Evolutionary conservation across 2,797 vertebrate genomes (phyloP).

Genomic region (Cossypha niveicapilla): DNA sequence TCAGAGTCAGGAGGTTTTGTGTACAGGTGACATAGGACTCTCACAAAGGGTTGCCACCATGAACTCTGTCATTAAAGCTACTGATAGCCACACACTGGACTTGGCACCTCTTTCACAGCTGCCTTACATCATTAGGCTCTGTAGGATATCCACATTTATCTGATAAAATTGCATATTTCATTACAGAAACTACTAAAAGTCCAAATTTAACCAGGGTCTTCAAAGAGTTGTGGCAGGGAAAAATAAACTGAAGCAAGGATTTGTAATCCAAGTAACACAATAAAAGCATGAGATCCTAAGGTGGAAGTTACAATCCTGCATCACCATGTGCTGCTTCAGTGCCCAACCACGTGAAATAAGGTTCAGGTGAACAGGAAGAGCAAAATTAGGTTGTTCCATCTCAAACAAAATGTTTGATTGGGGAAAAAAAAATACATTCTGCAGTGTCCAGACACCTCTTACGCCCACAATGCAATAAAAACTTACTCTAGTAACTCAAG

Average conservation of each 20-base stretch:
- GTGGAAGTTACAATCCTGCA: neutral
- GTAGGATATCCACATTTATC: neutral
- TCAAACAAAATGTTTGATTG: neutral
- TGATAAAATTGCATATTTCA: neutral
- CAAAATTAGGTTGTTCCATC: neutral
- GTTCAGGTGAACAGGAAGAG: neutral
- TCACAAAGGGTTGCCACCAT: neutral
- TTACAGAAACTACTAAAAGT: neutral
- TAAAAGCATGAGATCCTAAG: neutral
- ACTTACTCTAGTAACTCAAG: neutral
- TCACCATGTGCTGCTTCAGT: neutral
- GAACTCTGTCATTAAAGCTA: neutral
- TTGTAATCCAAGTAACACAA: neutral
- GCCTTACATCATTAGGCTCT: neutral
- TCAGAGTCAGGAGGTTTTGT: neutral
- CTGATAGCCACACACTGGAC: neutral
- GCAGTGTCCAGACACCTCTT: neutral
- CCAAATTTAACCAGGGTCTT: neutral
- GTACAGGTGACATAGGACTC: neutral
- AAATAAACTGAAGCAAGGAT: neutral
- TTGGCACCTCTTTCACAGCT: neutral
- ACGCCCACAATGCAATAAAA: neutral
- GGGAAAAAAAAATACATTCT: neutral
- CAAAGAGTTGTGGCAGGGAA: neutral
- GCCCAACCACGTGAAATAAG: neutral